A percentile compares a stretch with the other conserved stretches of the same genome.
phyloP scores from a whole-genome alignment of 1,140 invertebrate species.

The Drosophila pectinifera region DNA sequence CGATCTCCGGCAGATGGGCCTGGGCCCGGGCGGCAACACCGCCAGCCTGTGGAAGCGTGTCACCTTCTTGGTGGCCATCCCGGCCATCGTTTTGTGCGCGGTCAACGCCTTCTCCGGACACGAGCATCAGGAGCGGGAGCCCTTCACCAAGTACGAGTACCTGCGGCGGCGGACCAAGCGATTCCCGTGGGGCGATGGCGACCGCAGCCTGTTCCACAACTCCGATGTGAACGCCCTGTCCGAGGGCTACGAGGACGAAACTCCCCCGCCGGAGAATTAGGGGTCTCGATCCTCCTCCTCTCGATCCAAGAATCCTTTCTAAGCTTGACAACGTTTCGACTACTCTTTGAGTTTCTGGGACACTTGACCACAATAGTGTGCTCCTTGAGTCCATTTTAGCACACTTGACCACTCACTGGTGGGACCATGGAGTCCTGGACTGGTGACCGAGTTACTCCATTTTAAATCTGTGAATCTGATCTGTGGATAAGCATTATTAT shows the following conservation, averaged over 20 bases:
- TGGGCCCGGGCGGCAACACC: slow-evolving; percentile 6
- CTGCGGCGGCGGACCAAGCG: slow-evolving; percentile 89
- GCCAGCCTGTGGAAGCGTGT: slow-evolving; percentile 88
- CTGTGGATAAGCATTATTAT: neutral
- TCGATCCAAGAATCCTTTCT: neutral
- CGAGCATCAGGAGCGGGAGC: slow-evolving; percentile 84
- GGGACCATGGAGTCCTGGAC: neutral
- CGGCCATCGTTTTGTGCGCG: slow-evolving; percentile 88
- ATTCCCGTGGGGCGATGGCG: slow-evolving; percentile 96
- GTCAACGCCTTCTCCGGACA: slow-evolving; percentile 88
- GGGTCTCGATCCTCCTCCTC: too few relatives aligned
- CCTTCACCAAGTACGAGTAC: slow-evolving; percentile 90
- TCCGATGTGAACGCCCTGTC: slow-evolving; percentile 91
- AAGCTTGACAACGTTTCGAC: neutral
- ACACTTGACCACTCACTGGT: neutral
- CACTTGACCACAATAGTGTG: too few relatives aligned
- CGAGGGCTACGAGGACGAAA: slow-evolving; percentile 89
- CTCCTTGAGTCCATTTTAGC: too few relatives aligned
- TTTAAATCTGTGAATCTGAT: neutral
- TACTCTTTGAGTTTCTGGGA: neutral
- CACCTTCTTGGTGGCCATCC: slow-evolving; percentile 89
- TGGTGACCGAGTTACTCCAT: neutral
- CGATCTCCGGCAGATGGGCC: slow-evolving; percentile 20
- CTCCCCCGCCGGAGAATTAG: neutral
- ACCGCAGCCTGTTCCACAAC: slow-evolving; percentile 91